phyloP scores from a whole-genome alignment of 2,113 vertebrate genomes.

The Gadus chalcogrammus region DNA sequence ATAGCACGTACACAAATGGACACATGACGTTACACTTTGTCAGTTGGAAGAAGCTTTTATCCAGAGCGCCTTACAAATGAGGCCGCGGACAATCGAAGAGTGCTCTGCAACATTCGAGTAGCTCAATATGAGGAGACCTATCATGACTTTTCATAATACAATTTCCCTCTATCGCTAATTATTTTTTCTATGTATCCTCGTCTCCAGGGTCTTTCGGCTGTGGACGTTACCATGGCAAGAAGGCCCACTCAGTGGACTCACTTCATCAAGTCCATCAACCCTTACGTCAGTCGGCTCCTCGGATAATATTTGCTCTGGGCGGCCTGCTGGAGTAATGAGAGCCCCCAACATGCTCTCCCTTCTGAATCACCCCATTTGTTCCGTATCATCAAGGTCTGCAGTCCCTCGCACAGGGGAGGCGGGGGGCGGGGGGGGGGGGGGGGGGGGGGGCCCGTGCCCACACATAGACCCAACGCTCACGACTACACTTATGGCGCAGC shows the following conservation, averaged over 20 bases:
- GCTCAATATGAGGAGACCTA: not conserved
- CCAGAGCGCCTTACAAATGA: no score
- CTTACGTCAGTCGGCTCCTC: slow-evolving; percentile 43
- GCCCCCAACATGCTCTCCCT: slow-evolving; percentile 54
- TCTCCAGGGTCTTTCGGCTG: no score
- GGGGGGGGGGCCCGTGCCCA: not conserved
- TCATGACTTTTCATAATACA: slow-evolving; percentile 20
- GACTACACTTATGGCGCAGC: no score
- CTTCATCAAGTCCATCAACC: slow-evolving; percentile 20
- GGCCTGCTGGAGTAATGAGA: slow-evolving; percentile 51
- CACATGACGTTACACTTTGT: no score
- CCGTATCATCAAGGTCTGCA: slow-evolving; percentile 64
- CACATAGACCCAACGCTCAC: no score
- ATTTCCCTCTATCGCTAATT: slow-evolving; percentile 11
- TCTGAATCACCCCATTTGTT: slow-evolving; percentile 70
- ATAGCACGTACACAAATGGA: no score
- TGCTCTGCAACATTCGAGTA: no score
- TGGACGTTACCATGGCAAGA: slow-evolving; percentile 34
- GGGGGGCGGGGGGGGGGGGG: slow-evolving; percentile 16
- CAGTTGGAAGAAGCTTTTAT: no score
- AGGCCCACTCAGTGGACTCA: slow-evolving; percentile 36
- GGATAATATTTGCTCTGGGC: slow-evolving; percentile 57
- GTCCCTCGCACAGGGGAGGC: slow-evolving; percentile 47
- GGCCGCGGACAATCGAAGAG: no score
- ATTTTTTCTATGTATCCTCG: no score